Conservation (phyloP, 2,797 vertebrate species). For the Phataginus tetradactyla region DNA sequence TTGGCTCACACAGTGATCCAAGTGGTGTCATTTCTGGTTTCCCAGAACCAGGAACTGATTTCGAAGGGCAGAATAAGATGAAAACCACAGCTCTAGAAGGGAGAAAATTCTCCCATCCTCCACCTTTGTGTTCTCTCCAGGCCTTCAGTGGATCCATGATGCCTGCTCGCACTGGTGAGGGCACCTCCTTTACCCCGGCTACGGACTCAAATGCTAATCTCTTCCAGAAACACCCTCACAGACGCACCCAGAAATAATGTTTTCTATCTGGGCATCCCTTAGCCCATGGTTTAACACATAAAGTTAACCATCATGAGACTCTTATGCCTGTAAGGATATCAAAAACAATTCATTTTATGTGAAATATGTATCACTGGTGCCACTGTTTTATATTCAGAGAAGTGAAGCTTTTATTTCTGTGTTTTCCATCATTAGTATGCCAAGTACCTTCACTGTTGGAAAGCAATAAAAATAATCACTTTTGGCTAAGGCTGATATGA, state of each 20-base stretch:
- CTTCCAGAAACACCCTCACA: not conserved
- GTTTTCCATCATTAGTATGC: not conserved
- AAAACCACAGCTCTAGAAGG: not conserved
- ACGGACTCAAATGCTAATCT: not conserved
- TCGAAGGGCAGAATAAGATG: not conserved
- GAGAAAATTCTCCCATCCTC: not conserved
- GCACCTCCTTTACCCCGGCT: not conserved
- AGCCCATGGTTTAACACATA: not conserved
- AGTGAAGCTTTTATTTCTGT: not conserved
- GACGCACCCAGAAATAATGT: not conserved
- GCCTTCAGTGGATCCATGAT: not conserved
- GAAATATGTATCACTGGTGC: not conserved
- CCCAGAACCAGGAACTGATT: not conserved
- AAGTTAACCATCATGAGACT: not conserved
- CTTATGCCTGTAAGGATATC: not conserved
- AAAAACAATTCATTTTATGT: not conserved
- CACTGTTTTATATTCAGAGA: not conserved
- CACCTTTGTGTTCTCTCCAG: not conserved
- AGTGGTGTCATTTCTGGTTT: not conserved
- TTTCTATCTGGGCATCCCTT: not conserved
- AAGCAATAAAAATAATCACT: constrained; percentile 40
- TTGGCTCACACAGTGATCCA: not conserved
- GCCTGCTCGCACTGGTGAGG: not conserved
- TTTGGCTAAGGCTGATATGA: not conserved
- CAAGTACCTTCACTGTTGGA: not conserved